Conservation (phyloP, 2,888 invertebrate species). For the Adelognathus sp. region DNA sequence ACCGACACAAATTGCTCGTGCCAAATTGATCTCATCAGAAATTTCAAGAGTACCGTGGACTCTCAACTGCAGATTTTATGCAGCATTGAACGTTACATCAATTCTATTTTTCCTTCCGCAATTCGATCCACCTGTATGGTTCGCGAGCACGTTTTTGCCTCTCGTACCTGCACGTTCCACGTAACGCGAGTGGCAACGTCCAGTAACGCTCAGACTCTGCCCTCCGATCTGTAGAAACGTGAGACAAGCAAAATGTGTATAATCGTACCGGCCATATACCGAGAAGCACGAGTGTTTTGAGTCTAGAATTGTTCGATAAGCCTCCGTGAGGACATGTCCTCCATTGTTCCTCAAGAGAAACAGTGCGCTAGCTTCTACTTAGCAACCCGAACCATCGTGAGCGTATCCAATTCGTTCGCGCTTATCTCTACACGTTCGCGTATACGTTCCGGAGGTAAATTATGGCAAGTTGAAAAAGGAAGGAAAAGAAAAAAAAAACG, state of each 20-base stretch:
- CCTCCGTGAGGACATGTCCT: slow-evolving; percentile 16
- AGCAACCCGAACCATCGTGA: slow-evolving; percentile 18
- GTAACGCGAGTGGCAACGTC: slow-evolving; percentile 17
- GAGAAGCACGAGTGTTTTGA: slow-evolving; percentile 19
- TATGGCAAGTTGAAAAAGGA: not conserved
- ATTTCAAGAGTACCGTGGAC: too few relatives aligned
- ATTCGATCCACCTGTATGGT: too few relatives aligned
- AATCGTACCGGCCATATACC: not conserved
- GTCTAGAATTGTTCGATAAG: slow-evolving; percentile 32
- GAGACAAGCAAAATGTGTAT: not conserved
- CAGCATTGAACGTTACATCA: too few relatives aligned
- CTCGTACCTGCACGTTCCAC: too few relatives aligned
- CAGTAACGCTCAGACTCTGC: not conserved
- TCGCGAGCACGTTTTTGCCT: too few relatives aligned
- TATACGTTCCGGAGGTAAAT: not conserved
- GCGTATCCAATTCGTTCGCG: slow-evolving; percentile 11
- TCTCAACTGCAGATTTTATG: too few relatives aligned
- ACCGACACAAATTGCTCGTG: too few relatives aligned
- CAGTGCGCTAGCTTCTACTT: not conserved
- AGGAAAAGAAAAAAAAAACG: not conserved
- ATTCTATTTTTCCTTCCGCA: too few relatives aligned
- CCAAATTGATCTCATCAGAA: too few relatives aligned
- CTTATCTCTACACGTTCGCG: not conserved
- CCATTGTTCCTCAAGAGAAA: not conserved
- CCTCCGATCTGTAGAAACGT: slow-evolving; percentile 21